Base-by-base conservation (phyloP, 2,113 vertebrate genomes). In the Phycodurus eques region DNA sequence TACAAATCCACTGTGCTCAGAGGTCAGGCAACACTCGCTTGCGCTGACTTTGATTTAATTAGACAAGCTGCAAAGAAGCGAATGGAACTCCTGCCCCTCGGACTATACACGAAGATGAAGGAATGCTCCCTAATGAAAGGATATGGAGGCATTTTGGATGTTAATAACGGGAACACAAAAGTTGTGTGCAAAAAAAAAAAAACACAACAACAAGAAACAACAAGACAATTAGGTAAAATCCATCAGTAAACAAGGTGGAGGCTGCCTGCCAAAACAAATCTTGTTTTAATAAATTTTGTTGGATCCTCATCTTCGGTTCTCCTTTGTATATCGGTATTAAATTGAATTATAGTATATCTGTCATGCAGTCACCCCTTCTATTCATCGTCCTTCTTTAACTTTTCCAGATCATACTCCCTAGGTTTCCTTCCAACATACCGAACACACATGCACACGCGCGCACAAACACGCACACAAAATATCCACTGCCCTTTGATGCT, bases 41-140 rank as follows among this genome's bases (percentile, higher is more conserved):
- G 67, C 73, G 74, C 68, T 62, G 75, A 76, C 51, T 80, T 80
- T 75, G 77, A 85, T 80, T 43, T 75, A 73, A 83, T 87, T 83
- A 76, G 71, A 68, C 27, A 15, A 79, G 27, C 62, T 0, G 14
- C 0, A 1, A 42, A 65, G 68, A 63, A 39, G 56, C 39, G 68
- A 54, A 66, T 20, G 67, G 80, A 65, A 61, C 59, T 77, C 69
- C 71, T 64, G 35, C 53, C 72, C 71, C 69, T 70, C 49, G 42
- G 68, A 69, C 66, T 64, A 3, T 27, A 35, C 8, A 4, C 5
- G 19, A 72, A 66, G 53, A 62, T 0, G 6, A 11, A 6, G 22
- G 22, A n/a, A 6, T 20, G 8, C 53, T 20, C 5, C 10, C 64
- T 42, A 49, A 63, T 59, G 14, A 49, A 68, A 27, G 27, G 47